Evolutionary conservation across 2,888 invertebrate species (phyloP).

Genomic region (Eledona agricola): DNA sequence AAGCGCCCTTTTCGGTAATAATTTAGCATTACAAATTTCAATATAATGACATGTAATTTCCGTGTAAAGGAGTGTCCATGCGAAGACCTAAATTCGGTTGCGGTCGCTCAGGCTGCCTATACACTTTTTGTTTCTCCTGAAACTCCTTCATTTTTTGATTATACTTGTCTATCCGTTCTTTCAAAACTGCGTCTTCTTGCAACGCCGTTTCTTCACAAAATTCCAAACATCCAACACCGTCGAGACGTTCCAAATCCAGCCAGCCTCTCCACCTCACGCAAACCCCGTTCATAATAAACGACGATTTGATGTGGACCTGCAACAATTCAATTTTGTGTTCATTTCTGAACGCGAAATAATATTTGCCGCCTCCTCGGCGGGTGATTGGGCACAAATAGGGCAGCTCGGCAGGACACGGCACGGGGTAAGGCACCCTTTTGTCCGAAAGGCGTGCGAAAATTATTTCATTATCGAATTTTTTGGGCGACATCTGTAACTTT

Average conservation of each 20-base stretch:
- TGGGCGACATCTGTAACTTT: conserved; percentile 48
- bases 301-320: conserved; percentile 92
- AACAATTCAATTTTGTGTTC: too few relatives aligned
- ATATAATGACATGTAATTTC: conserved; percentile 53
- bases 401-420: conserved; percentile 41
- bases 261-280: conserved; percentile 96
- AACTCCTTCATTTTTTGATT: conserved; percentile 89
- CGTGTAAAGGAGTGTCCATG: conserved; percentile 35
- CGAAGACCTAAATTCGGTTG: conserved; percentile 70
- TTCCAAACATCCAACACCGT: conserved; percentile 93
- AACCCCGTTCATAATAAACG: conserved; percentile 98
- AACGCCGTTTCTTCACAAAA: conserved; percentile 91
- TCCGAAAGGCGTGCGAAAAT: conserved; percentile 58
- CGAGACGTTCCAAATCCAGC: conserved; percentile 90
- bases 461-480: conserved; percentile 55
- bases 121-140: conserved; percentile 85
- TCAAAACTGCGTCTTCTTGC: conserved; percentile 86
- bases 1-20: too few relatives aligned
- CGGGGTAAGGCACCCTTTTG: conserved; percentile 45
- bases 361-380: conserved; percentile 33
- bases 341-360: too few relatives aligned
- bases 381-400: too few relatives aligned
- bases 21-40: too few relatives aligned
- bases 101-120: conserved; percentile 72
- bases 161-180: conserved; percentile 92